Percentiles rank a stretch among this genome's conserved stretches.
These are phyloP conservation scores for Pseudotriccus pelzelni DNA, from an alignment of 2,797 vertebrate species.

Conservation along the genomic window DNA sequence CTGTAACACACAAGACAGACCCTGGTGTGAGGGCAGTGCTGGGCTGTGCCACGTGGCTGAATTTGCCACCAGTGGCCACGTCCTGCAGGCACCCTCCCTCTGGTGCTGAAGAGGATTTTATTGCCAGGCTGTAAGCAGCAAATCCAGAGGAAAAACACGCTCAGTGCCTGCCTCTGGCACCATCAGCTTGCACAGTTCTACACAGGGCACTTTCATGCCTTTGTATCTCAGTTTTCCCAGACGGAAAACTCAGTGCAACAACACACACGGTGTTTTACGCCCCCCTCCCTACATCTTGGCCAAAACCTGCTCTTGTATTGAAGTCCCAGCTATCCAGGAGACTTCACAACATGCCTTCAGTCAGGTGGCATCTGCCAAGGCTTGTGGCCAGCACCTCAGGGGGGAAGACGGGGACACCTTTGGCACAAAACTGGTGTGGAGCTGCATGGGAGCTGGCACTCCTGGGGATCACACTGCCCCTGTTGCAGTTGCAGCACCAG, in stretches of 20 bases:
- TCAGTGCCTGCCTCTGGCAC: neutral
- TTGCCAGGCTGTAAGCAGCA: neutral
- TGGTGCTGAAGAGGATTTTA: neutral
- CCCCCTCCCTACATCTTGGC: rapidly evolving
- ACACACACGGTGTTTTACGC: neutral
- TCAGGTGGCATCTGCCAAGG: neutral
- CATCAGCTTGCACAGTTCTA: neutral
- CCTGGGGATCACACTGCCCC: neutral
- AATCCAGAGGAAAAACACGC: neutral
- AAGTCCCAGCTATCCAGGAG: neutral
- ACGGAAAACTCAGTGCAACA: neutral
- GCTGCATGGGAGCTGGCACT: neutral
- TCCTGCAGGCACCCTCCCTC: neutral
- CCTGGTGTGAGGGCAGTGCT: neutral
- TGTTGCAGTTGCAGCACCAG: neutral
- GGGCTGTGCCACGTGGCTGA: neutral
- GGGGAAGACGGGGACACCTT: neutral
- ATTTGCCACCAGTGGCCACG: neutral
- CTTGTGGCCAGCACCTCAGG: neutral
- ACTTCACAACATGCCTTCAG: neutral
- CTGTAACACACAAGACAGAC: constrained; percentile 64
- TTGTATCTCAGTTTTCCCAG: neutral
- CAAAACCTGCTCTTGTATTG: neutral
- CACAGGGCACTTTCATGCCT: neutral
- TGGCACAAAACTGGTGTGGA: neutral